Evolutionary conservation across 53 echinoderm and acorn worm genomes (phyloP).

Genomic region (Paracentrotus lividus): DNA sequence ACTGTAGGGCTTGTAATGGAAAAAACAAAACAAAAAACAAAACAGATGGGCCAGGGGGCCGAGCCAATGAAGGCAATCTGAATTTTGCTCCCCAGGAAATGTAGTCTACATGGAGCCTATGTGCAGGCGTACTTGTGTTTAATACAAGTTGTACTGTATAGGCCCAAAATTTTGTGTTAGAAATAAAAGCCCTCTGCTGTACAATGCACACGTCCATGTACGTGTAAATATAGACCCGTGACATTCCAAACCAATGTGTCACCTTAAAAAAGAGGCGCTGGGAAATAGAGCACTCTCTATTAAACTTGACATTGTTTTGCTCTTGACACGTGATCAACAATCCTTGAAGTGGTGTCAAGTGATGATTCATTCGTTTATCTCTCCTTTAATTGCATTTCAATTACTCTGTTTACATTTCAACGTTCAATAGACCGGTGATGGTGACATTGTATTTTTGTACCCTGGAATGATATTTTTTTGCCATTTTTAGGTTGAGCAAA

Average conservation of each 20-base stretch:
- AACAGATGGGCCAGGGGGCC: too few species aligned
- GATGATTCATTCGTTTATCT: constrained; percentile 33
- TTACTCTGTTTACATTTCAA: constrained; percentile 33
- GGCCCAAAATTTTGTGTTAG: too few species aligned
- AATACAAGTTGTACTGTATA: too few species aligned
- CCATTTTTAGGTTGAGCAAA: constrained; percentile 27
- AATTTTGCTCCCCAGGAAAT: too few species aligned
- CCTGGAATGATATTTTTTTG: neutral
- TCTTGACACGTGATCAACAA: constrained; percentile 25
- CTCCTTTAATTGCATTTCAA: constrained; percentile 37
- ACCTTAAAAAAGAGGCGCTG: neutral
- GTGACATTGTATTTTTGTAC: constrained; percentile 7
- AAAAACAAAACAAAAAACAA: neutral
- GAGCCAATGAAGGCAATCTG: too few species aligned
- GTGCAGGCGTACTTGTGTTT: too few species aligned
- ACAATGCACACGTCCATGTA: neutral
- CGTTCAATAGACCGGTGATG: neutral
- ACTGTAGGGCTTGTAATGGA: neutral
- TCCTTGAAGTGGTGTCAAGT: neutral
- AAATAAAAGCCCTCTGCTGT: neutral
- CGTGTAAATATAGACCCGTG: neutral
- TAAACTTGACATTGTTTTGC: constrained; percentile 34
- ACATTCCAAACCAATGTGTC: constrained; percentile 22
- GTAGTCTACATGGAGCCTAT: too few species aligned
- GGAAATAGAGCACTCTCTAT: neutral